A percentile compares a stretch with the other conserved stretches of the same genome.
Conservation (phyloP, 2,797 vertebrate genomes). For the Lepilemur septentrionalis region DNA sequence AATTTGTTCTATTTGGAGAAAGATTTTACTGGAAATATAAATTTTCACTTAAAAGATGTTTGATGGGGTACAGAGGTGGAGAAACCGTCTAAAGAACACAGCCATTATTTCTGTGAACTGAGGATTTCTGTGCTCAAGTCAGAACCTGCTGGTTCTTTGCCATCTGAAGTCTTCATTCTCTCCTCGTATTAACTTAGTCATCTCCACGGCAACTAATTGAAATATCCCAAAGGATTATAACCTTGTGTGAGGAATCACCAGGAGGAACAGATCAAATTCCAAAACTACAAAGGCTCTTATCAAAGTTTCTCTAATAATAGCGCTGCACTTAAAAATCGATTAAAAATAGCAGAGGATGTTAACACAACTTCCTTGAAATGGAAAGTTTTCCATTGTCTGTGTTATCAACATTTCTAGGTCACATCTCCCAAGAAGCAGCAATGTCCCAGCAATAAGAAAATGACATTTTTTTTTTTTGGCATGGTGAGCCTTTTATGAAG, state of each 20-base stretch:
- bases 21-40: constrained; percentile 73
- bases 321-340: constrained; percentile 58
- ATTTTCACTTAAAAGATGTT: constrained; percentile 70
- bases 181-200: not conserved
- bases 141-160: constrained; percentile 58
- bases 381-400: not conserved
- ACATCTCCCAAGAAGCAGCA: not conserved
- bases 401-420: constrained; percentile 52
- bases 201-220: constrained; percentile 59
- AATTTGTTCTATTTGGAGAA: constrained; percentile 78
- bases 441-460: not conserved
- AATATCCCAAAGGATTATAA: constrained; percentile 57
- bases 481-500: not conserved
- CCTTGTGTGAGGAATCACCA: not conserved
- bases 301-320: constrained; percentile 64
- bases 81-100: constrained; percentile 47
- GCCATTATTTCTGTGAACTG: constrained; percentile 52
- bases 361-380: constrained; percentile 4
- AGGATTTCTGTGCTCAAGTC: constrained; percentile 57
- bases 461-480: not conserved
- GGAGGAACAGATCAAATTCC: constrained; percentile 14
- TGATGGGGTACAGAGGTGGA: constrained; percentile 57
- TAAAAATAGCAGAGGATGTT: constrained; percentile 40
- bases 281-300: constrained; percentile 11
- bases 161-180: constrained; percentile 42